Base-by-base conservation (phyloP, 2,888 invertebrate genomes). In the Glaucopsyche alexis region DNA sequence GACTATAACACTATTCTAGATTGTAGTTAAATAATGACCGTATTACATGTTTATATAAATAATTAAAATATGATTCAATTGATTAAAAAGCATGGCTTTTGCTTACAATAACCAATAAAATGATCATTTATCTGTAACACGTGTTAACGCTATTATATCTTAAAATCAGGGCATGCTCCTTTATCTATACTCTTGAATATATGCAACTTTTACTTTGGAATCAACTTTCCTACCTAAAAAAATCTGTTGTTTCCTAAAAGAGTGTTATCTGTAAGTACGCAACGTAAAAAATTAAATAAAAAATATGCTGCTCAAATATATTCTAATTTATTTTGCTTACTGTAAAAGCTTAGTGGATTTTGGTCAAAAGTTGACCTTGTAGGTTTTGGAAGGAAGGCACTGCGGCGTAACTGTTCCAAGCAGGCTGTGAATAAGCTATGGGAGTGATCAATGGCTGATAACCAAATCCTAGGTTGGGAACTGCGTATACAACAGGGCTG, bases 401-500 rank as follows among this genome's bases (percentile, higher is more conserved):
- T 49, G 69, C 69, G 49, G 69, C 29, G 69, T 69, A 69, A 69
- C 47, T 29, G 29, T 69, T 47, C 69, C 69, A 69, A 49, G 69
- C 14, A 14, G 69, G 69, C 9, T 47, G 47, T 13, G 69, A 69
- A 49, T 69, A 69, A 29, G 69, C 69, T 16, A 69, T 19, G 45
- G 69, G 69, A 13, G 69, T 47, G 3, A 69, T 45, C 49, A 47
- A 69, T 19, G 47, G 69, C 19, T 69, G 69, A 75, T 75, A 79
- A 38, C 71, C 73, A 71, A 73, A 74, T 9, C 75, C 75, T 1
- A 78, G 1, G 7, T 74, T 77, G 38, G 77, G 74, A 13, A 74
- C 65, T 65, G 75, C 71, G 49, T 75, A 71, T 40, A 76, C 47
- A 16, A 77, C 19, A 29, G 74, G 55, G 70, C 74, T 75, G 52